Evolutionary conservation across 1,140 invertebrate genomes (phyloP), one percentile per base, ranked within the genome.

Genomic region (Parasteatoda tepidariorum): DNA sequence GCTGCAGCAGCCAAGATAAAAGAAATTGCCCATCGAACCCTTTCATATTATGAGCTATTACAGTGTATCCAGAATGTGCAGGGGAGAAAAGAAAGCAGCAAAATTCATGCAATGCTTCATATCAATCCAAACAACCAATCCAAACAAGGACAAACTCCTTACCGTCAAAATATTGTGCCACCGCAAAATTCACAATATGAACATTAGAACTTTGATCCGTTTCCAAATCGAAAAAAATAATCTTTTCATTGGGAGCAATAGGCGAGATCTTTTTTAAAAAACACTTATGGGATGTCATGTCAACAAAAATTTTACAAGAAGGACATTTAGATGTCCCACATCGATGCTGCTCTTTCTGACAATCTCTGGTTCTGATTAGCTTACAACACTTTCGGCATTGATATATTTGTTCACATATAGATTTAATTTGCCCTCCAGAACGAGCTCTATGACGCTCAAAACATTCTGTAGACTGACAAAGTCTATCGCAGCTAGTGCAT

Each of bases 11-110:
- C 24, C 48, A 78, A 4, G 22, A 13, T 48, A 85, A 24, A 18
- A 82, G 33, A 38, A 83, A 85, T 18, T 67, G 54, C 5, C 55
- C 67, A 59, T 83, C 68, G 22, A 82, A 83, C 5, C 70, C 78
- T 54, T 85, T 85, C 54, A 64, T 24, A 55, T 85, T 81, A 33
- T 85, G 84, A n/a, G 61, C 55, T 28, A 85, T 22, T n/a, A 31
- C 41, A 7, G 48, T 79, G 31, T 22, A 68, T 11, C 34, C 33
- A 24, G 33, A 31, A 34, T 79, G 76, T 24, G 33, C 15, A 13
- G 24, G 18, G 18, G 55, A 41, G 28, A 67, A 68, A 7, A 79
- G 28, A 4, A 57, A 79, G 11, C 9, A n/a, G 13, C 76, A 79
- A 68, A 79, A 79, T 30, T 55, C 11, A 6, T 79, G 11, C n/a